These are phyloP conservation scores for Harpalus rufipes DNA, from an alignment of 2,888 invertebrate genomes.

Conservation along the genomic window DNA sequence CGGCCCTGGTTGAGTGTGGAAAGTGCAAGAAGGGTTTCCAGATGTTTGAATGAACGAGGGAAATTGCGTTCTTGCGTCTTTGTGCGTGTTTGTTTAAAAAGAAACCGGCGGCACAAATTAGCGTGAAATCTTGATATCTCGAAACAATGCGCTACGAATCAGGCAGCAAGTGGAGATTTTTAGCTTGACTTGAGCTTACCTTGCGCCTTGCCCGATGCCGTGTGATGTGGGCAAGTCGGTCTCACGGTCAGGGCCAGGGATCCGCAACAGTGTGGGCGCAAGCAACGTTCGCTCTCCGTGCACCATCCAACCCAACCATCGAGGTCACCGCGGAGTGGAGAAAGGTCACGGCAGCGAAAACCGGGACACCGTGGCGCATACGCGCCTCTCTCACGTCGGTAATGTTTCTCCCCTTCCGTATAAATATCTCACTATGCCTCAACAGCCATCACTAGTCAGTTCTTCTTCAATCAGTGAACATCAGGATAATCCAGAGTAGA, in stretches of 20 bases:
- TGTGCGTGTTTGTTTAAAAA: slow-evolving; percentile 16
- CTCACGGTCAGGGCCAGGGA: slow-evolving; percentile 67
- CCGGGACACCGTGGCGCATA: slow-evolving; percentile 63
- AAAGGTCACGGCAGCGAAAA: slow-evolving; percentile 74
- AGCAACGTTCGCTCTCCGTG: slow-evolving; percentile 70
- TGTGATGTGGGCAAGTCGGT: slow-evolving; percentile 64
- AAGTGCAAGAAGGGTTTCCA: not conserved
- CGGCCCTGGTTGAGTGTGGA: not conserved
- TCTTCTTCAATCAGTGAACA: slow-evolving; percentile 71
- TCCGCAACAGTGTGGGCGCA: slow-evolving; percentile 70
- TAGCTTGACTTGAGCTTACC: not conserved
- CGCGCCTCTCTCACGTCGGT: slow-evolving; percentile 56
- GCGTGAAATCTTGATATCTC: slow-evolving; percentile 18
- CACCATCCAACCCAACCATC: slow-evolving; percentile 69
- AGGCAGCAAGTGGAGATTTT: not conserved
- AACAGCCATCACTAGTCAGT: slow-evolving; percentile 74
- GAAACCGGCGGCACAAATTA: not conserved
- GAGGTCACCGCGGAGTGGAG: slow-evolving; percentile 74
- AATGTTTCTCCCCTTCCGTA: slow-evolving; percentile 71
- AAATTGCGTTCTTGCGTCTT: not conserved
- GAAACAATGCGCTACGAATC: slow-evolving; percentile 41
- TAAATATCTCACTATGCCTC: slow-evolving; percentile 74
- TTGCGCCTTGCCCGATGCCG: slow-evolving; percentile 1
- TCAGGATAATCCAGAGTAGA: slow-evolving; percentile 55
- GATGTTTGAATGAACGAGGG: not conserved